These are phyloP conservation scores for Neolamprologus kungweensis DNA, from an alignment of 2,113 vertebrate species.

Conservation along the genomic window DNA sequence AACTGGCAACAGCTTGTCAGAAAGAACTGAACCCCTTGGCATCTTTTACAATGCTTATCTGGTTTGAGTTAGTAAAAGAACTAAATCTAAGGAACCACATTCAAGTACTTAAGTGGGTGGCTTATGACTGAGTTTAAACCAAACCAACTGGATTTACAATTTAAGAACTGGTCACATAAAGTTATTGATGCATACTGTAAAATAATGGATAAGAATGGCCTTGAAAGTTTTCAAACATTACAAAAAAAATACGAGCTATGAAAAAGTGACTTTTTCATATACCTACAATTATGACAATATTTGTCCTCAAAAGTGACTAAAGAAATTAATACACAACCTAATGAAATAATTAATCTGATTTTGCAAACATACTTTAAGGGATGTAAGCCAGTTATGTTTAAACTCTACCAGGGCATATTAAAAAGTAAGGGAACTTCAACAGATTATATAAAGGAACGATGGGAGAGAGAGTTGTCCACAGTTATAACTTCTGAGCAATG, in stretches of 20 bases:
- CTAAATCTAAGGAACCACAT: neutral
- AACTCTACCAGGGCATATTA: neutral
- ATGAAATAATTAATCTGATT: neutral
- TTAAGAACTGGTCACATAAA: neutral
- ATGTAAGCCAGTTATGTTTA: accelerated
- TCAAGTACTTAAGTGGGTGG: neutral
- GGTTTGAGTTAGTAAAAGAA: neutral
- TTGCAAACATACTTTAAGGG: accelerated
- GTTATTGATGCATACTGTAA: neutral
- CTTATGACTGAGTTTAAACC: neutral
- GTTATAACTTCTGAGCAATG: neutral
- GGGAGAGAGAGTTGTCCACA: neutral
- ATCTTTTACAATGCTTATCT: neutral
- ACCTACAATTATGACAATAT: neutral
- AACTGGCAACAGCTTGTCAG: neutral
- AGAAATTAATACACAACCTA: neutral
- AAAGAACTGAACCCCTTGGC: neutral
- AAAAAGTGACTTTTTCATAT: neutral
- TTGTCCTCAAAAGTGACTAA: neutral
- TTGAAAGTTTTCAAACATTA: neutral
- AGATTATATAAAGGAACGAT: neutral
- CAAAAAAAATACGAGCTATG: accelerated
- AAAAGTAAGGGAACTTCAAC: neutral
- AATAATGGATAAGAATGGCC: neutral
- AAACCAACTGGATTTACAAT: neutral